Base-by-base conservation (phyloP, 2,113 vertebrate species). In the Nibea albiflora region DNA sequence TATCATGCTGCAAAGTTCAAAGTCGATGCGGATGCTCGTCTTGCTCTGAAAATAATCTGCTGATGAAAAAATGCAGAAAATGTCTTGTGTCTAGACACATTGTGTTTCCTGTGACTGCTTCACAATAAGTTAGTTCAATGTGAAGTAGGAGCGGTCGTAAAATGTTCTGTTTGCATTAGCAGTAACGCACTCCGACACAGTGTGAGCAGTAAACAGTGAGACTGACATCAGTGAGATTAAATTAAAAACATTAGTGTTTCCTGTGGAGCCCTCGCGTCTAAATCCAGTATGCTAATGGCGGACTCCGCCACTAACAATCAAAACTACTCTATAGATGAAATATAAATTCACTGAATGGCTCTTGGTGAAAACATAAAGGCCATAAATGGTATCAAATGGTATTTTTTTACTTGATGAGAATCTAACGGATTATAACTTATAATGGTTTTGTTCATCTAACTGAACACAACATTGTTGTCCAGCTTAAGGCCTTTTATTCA, bases 1-100 rank as follows among this genome's bases (percentile, higher is more conserved):
- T 16, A 35, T 66, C 31, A 57, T 39, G 54, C 20, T 22, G 52
- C n/a, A 65, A 71, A 71, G 26, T 64, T 52, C 2, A 42, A 73
- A 64, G n/a, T 60, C 61, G 58, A 15, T 47, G 28, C 61, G 69
- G 63, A 60, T 20, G 58, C 35, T 71, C 6, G 1, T 10, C 52
- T 31, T 61, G 58, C 35, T 61, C 35, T 19, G 11, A 47, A 67
- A 50, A 62, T 49, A 3, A 72, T 49, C 26, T 44, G 5, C 16
- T 0, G 11, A 8, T 3, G 10, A 56, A 70, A 35, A 24, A 17
- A 44, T 42, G 15, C 52, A 44, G 15, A 58, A 57, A 46, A 46
- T 19, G 8, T 12, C 28, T 31, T 2, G 8, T 9, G 22, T 20
- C 35, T 2, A 20, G 50, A 50, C 7, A 24, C 20, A 24, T 16